phyloP scores from a whole-genome alignment of 1,140 invertebrate species.

The Drosophila hydei region DNA sequence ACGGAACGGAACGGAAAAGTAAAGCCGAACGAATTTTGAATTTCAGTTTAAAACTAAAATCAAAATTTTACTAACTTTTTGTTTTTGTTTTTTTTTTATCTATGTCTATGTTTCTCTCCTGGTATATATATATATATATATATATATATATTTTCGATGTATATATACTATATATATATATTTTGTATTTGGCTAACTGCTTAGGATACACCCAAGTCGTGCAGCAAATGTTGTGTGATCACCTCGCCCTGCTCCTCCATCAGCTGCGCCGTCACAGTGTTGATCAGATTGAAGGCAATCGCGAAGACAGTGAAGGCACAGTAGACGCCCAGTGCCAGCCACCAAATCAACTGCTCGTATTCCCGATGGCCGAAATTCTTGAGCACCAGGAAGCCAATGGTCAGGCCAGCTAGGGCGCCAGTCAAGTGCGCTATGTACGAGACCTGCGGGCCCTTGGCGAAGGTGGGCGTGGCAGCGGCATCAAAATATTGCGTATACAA shows the following conservation, averaged over 20 bases:
- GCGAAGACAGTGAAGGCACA: slow-evolving; percentile 96
- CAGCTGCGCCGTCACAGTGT: slow-evolving; percentile 85
- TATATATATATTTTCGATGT: slow-evolving; percentile 3
- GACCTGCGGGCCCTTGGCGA: slow-evolving; percentile 88
- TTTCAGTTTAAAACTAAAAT: slow-evolving; percentile 77
- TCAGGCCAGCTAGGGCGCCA: slow-evolving; percentile 94
- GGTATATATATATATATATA: background rate
- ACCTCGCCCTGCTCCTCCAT: slow-evolving; percentile 83
- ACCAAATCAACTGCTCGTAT: slow-evolving; percentile 97
- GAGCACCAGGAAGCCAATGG: slow-evolving; percentile 94
- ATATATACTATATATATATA: slow-evolving; percentile 2
- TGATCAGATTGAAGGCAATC: slow-evolving; percentile 95
- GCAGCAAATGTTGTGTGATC: slow-evolving; percentile 83
- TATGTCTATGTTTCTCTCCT: slow-evolving; percentile 58
- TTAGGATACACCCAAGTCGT: slow-evolving; percentile 83
- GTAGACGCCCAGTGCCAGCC: slow-evolving; percentile 96
- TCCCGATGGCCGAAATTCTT: slow-evolving; percentile 98
- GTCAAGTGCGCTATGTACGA: slow-evolving; percentile 97
- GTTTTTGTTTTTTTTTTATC: slow-evolving; percentile 20
- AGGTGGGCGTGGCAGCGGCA: slow-evolving; percentile 85
- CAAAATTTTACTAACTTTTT: slow-evolving; percentile 40
- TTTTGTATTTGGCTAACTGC: slow-evolving; percentile 10
- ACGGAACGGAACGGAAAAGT: slow-evolving; percentile 60
- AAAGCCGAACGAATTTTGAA: slow-evolving; percentile 73
- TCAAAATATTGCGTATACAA: slow-evolving; percentile 96